phyloP scores from a whole-genome alignment of 2,113 vertebrate species.

The Tilapia sparmanii region DNA sequence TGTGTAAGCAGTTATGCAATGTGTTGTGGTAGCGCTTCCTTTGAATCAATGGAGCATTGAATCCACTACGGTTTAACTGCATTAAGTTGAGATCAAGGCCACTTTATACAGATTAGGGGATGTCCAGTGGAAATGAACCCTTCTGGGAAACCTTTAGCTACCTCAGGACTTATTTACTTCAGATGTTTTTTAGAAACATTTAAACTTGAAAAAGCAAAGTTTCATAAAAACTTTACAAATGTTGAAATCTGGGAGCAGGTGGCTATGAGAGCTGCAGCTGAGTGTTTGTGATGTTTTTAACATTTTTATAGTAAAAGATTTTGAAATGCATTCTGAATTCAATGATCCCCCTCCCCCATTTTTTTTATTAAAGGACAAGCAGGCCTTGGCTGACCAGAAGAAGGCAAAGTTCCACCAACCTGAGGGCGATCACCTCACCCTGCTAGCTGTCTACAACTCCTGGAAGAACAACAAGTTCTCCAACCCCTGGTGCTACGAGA shows the following conservation, averaged over 20 bases:
- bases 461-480: constrained; percentile 99
- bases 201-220: rapidly evolving
- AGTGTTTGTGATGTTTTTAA: rapidly evolving
- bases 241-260: background rate
- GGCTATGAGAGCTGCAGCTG: background rate
- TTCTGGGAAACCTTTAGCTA: background rate
- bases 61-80: background rate
- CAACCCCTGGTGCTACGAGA: constrained; percentile 98
- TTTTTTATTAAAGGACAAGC: constrained; percentile 83
- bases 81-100: rapidly evolving
- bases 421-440: constrained; percentile 93
- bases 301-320: background rate
- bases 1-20: background rate
- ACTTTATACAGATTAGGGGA: rapidly evolving
- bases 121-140: background rate
- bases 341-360: rapidly evolving
- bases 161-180: rapidly evolving
- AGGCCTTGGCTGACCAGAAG: constrained; percentile 96
- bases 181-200: background rate
- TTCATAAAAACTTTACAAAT: background rate
- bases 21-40: background rate
- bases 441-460: constrained; percentile 98
- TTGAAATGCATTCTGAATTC: rapidly evolving
- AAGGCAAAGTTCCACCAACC: constrained; percentile 99
- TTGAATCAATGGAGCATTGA: background rate